phyloP scores from a whole-genome alignment of 2,113 vertebrate genomes.

The Microcebus lehilahytsara region DNA sequence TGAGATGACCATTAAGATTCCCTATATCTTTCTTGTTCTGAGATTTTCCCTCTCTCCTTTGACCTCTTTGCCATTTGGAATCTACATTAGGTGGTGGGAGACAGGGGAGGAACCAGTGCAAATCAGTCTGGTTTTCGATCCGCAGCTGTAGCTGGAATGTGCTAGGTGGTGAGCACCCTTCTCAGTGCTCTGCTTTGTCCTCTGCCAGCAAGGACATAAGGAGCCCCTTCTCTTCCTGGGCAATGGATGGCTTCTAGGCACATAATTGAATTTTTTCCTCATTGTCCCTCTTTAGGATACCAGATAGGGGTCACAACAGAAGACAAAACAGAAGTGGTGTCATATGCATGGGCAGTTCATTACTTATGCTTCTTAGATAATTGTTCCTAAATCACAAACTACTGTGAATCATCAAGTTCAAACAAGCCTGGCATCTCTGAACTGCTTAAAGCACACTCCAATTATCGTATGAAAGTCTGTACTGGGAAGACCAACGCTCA shows the following conservation, averaged over 20 bases:
- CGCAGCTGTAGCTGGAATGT: background rate
- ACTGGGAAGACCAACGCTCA: background rate
- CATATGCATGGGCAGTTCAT: background rate
- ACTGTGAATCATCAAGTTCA: conserved; percentile 37
- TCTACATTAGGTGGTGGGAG: background rate
- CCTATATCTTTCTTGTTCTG: background rate
- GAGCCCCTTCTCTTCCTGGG: background rate
- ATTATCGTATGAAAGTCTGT: background rate
- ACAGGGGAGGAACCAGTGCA: background rate
- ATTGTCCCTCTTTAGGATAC: background rate
- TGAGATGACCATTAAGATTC: background rate
- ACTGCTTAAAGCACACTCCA: background rate
- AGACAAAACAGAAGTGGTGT: background rate
- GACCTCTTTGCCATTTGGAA: background rate
- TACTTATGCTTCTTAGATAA: background rate
- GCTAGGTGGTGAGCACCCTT: no score
- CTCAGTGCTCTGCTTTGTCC: background rate
- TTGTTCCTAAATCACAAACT: background rate
- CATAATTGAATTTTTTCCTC: background rate
- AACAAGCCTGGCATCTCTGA: background rate
- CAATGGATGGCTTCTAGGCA: background rate
- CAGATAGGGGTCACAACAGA: background rate
- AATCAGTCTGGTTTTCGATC: background rate
- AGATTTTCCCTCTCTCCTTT: background rate
- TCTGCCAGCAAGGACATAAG: background rate